phyloP scores from a whole-genome alignment of 2,888 invertebrate species.

The Synergus itoensis region DNA sequence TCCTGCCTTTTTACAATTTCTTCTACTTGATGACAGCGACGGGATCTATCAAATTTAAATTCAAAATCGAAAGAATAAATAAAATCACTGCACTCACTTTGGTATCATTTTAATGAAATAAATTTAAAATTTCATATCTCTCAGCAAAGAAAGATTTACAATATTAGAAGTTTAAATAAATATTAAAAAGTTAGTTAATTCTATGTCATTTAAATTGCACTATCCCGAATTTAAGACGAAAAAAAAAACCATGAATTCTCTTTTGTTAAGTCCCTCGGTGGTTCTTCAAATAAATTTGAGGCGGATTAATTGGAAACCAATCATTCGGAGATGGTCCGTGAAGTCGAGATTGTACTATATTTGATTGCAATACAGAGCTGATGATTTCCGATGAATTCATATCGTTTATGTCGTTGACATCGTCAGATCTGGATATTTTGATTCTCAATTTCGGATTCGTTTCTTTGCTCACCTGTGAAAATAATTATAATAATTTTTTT shows the following conservation, averaged over 20 bases:
- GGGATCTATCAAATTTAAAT: not conserved
- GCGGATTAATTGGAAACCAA: not conserved
- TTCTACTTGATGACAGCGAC: not conserved
- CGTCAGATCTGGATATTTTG: slow-evolving; percentile 62
- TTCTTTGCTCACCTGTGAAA: slow-evolving; percentile 58
- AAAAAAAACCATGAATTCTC: not conserved
- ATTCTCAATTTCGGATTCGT: slow-evolving; percentile 60
- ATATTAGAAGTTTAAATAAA: not conserved
- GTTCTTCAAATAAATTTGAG: not conserved
- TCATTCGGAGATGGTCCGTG: not conserved
- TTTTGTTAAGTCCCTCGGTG: not conserved
- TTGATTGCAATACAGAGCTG: not conserved
- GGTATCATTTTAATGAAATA: not conserved
- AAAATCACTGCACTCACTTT: not conserved
- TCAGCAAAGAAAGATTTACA: not conserved
- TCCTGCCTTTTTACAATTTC: not conserved
- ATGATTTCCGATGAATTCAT: slow-evolving; percentile 25
- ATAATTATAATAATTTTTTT: not conserved
- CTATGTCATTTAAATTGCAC: not conserved
- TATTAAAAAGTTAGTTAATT: not conserved
- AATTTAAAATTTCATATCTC: not conserved
- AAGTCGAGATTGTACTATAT: not conserved
- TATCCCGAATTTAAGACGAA: not conserved
- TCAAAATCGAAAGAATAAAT: not conserved
- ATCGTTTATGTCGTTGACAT: slow-evolving; percentile 43